Conservation (phyloP, 2,113 vertebrate species). For the Cynopterus brachyotis region DNA sequence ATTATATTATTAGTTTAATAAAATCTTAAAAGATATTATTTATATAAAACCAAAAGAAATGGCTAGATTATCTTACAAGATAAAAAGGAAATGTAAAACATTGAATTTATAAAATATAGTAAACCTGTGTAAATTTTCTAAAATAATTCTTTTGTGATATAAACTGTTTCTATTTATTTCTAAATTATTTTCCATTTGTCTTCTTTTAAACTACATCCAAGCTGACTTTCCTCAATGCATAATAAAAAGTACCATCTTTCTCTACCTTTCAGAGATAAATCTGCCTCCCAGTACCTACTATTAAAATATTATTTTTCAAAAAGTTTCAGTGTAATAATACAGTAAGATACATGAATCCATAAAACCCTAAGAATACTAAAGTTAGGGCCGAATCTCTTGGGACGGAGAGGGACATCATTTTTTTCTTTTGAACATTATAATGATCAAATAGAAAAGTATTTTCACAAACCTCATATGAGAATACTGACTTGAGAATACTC, state of each 20-base stretch:
- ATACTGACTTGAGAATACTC: slow-evolving; percentile 47
- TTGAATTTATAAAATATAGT: not conserved
- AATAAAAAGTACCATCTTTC: not conserved
- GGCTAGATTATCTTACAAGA: not conserved
- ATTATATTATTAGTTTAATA: slow-evolving; percentile 1
- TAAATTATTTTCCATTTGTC: slow-evolving; percentile 31
- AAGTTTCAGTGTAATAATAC: slow-evolving; percentile 34
- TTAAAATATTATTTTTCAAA: slow-evolving; percentile 33
- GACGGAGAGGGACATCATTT: not conserved
- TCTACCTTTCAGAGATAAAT: slow-evolving; percentile 29
- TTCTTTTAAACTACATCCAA: slow-evolving; percentile 28
- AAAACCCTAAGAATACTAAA: not conserved
- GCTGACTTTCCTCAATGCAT: slow-evolving; percentile 8
- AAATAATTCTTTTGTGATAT: slow-evolving; percentile 6
- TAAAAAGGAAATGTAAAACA: slow-evolving; percentile 15
- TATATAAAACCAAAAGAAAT: not conserved
- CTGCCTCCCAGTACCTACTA: not conserved
- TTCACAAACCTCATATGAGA: not conserved
- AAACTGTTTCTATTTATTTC: not conserved
- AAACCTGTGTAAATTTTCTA: not conserved
- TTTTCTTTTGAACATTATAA: slow-evolving; percentile 15
- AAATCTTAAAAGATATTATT: slow-evolving; percentile 19
- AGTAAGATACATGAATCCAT: not conserved
- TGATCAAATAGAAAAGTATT: not conserved
- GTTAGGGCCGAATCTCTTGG: not conserved